Base-by-base conservation (phyloP, 2,888 invertebrate species). In the Crossocerus cetratus region DNA sequence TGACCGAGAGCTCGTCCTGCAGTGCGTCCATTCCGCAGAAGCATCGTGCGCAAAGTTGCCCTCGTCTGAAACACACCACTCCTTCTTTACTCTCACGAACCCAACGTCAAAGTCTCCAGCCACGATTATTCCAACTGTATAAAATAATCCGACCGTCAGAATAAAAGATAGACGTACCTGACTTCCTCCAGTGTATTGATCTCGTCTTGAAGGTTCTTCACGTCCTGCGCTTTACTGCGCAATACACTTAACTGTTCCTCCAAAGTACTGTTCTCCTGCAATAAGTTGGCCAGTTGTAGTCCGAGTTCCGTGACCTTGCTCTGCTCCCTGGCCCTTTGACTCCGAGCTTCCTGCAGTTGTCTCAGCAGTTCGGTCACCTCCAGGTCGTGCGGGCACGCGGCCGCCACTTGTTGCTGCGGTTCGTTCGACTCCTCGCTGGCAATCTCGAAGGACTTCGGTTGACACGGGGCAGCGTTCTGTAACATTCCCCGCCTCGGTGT, bases 171-270 rank as follows among this genome's bases (percentile, higher is more conserved):
- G 22, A 5, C n/a, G 64, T 44, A 96, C 95, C 96, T 93, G 81
- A 96, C 95, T 95, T 96, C 96, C 88, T 96, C 96, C 82, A 96
- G 92, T 78, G 95, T 94, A 65, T 94, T 94, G 84, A 96, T 93
- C 90, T 96, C 96, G 85, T 96, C 96, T 82, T 96, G 96, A 91
- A 95, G 93, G 65, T 94, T 95, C 89, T 95, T 96, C 88, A 96
- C 94, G 86, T 96, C 95, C 81, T 95, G 94, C 63, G 95, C 95
- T 86, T 93, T 92, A 80, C 92, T 93, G 76, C 92, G 92, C 91
- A 93, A 92, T 80, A 93, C 92, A 79, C 93, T 92, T 76, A 95
- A 88, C 84, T 95, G 94, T 67, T 94, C 94, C 83, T 95, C 95
- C 81, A 95, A 90, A 79, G 93, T 91, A 75, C 93, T 92, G 86